Conservation (phyloP, 2,888 invertebrate genomes). For the Chrysomela aeneicollis region DNA sequence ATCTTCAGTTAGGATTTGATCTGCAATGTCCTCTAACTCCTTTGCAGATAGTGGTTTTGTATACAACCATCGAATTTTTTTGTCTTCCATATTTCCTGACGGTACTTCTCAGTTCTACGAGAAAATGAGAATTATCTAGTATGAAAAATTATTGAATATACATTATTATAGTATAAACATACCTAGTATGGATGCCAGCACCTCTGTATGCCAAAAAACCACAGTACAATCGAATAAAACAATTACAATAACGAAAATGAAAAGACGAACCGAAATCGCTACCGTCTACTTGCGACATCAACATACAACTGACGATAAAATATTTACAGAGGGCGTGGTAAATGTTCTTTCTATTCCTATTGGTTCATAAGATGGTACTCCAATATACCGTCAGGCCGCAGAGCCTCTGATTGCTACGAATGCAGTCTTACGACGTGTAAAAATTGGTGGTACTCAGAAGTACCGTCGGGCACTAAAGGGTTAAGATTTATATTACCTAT, state of each 20-base stretch:
- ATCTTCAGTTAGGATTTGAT: constrained; percentile 6
- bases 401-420: constrained; percentile 1
- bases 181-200: no score
- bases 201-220: no score
- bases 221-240: neutral
- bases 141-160: no score
- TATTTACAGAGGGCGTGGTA: neutral
- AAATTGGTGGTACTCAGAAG: neutral
- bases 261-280: neutral
- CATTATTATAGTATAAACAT: no score
- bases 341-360: neutral
- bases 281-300: neutral
- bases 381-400: constrained; percentile 2
- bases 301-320: neutral
- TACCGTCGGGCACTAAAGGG: no score
- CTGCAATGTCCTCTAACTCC: constrained; percentile 10
- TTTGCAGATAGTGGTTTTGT: neutral
- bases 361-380: neutral
- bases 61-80: constrained; percentile 10
- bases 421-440: neutral
- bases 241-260: neutral
- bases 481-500: no score
- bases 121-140: no score
- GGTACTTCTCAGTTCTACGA: neutral
- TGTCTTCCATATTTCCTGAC: constrained; percentile 6